Conservation (phyloP, 2,888 invertebrate species). For the Hydriomena furcata region DNA sequence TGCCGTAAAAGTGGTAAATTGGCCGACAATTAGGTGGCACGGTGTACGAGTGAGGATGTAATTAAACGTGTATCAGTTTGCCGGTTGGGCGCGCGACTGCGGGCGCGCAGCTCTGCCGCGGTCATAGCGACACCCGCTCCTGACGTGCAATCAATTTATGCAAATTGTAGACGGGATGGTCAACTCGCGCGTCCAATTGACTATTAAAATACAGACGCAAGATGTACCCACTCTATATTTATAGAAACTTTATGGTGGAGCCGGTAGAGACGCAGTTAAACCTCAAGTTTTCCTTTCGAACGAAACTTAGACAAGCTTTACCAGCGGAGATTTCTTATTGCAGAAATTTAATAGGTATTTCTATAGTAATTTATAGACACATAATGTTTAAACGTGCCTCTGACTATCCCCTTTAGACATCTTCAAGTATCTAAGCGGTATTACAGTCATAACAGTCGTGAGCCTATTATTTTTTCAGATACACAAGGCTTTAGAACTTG, state of each 20-base stretch:
- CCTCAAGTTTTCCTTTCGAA: no score
- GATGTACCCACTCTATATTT: slow-evolving; percentile 39
- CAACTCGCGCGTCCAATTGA: slow-evolving; percentile 57
- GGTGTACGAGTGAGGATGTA: slow-evolving; percentile 63
- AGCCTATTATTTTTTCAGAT: no score
- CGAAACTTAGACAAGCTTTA: no score
- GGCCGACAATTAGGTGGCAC: slow-evolving; percentile 58
- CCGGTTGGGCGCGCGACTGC: slow-evolving; percentile 78
- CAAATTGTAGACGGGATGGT: slow-evolving; percentile 75
- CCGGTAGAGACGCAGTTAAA: background rate
- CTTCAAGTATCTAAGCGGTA: no score
- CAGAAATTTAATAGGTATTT: no score
- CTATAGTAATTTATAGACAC: no score
- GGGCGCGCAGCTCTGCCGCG: slow-evolving; percentile 45
- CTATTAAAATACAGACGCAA: slow-evolving; percentile 49
- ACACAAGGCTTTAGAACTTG: no score
- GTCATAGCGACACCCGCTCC: slow-evolving; percentile 60
- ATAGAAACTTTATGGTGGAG: slow-evolving; percentile 14
- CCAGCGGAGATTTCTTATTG: no score
- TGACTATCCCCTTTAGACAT: no score
- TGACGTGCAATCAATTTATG: slow-evolving; percentile 78
- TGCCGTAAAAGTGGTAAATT: slow-evolving; percentile 65
- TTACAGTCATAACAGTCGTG: no score
- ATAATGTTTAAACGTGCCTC: no score
- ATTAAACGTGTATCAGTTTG: slow-evolving; percentile 80